These are phyloP conservation scores for Eurystomus gularis DNA, from an alignment of 2,113 vertebrate species.

Conservation along the genomic window DNA sequence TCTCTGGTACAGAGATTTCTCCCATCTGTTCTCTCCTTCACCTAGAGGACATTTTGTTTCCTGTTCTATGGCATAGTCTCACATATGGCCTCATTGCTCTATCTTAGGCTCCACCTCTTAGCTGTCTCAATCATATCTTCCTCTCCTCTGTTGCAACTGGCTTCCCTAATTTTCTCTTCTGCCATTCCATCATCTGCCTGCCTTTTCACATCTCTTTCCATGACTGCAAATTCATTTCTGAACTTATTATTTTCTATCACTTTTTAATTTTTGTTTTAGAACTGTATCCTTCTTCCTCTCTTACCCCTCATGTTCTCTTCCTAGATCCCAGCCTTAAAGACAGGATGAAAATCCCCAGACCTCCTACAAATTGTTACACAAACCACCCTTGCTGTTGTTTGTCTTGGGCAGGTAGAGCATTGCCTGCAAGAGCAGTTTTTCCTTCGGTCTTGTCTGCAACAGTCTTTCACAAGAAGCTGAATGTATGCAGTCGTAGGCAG, in stretches of 20 bases:
- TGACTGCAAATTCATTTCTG: background rate
- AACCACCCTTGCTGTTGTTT: slow-evolving; percentile 28
- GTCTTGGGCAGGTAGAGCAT: background rate
- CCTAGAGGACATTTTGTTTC: background rate
- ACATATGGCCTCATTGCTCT: background rate
- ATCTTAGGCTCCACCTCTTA: background rate
- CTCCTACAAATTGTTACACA: slow-evolving; percentile 4
- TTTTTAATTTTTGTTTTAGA: background rate
- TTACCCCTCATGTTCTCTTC: background rate
- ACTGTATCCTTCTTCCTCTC: background rate
- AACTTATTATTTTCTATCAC: background rate
- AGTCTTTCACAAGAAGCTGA: slow-evolving; percentile 50
- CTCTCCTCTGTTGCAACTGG: background rate
- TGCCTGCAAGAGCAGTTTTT: slow-evolving; percentile 32
- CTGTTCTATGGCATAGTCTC: background rate
- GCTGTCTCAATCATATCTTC: background rate
- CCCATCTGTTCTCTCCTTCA: background rate
- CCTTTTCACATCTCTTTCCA: background rate
- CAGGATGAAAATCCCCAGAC: background rate
- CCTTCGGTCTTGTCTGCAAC: background rate
- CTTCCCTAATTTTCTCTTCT: slow-evolving; percentile 13
- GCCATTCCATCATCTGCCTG: background rate
- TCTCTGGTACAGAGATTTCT: background rate
- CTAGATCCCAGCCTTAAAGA: background rate
- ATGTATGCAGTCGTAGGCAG: slow-evolving; percentile 21